Conservation (phyloP, 2,888 invertebrate genomes). For the Apeira syringaria region DNA sequence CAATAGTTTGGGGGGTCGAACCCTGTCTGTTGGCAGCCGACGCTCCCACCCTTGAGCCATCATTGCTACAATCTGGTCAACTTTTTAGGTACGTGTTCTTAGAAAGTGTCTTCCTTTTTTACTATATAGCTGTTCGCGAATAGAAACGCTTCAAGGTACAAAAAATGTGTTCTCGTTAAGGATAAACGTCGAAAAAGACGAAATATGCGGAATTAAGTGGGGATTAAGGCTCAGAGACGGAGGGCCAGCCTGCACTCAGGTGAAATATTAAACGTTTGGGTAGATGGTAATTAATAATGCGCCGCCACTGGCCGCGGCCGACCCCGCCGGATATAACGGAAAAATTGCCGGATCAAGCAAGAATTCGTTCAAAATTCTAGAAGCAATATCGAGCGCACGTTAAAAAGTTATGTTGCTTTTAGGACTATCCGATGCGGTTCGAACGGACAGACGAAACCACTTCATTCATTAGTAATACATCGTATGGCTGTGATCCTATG, state of each 20-base stretch:
- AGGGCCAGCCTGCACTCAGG: conserved; percentile 66
- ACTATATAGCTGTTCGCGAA: too few species aligned
- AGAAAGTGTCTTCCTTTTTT: too few species aligned
- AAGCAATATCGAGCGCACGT: conserved; percentile 55
- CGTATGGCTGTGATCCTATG: conserved; percentile 8
- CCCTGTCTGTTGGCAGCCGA: too few species aligned
- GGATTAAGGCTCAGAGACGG: conserved; percentile 61
- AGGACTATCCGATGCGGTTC: conserved; percentile 36
- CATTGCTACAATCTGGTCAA: too few species aligned
- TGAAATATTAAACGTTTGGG: conserved; percentile 75
- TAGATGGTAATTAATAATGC: conserved; percentile 77
- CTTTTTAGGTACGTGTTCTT: too few species aligned
- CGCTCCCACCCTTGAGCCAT: too few species aligned
- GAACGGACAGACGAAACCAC: conserved; percentile 37
- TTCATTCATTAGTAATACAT: conserved; percentile 42
- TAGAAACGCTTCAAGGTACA: too few species aligned
- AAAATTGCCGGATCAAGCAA: conserved; percentile 72
- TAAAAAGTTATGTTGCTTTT: conserved; percentile 53
- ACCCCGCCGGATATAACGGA: conserved; percentile 67
- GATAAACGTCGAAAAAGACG: conserved; percentile 59
- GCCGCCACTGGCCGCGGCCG: conserved; percentile 50
- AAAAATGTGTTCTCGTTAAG: conserved; percentile 53
- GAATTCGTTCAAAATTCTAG: conserved; percentile 57
- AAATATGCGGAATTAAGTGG: conserved; percentile 71
- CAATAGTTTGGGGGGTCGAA: too few species aligned